phyloP scores from a whole-genome alignment of 2,797 vertebrate species.

The Borostomias antarcticus region DNA sequence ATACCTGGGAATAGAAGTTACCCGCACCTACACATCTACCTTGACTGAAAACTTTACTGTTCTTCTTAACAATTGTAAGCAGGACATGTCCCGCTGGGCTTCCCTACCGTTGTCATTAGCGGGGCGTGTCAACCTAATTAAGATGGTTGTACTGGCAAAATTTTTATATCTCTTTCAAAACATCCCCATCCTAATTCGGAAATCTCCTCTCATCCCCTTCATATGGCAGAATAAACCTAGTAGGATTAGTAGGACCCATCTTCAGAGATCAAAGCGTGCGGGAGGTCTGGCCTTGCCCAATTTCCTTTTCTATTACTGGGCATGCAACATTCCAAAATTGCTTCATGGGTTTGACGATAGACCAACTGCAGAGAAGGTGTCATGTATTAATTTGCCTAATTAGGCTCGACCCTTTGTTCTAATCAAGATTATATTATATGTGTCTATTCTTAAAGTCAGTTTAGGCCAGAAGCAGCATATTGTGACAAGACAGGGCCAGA shows the following conservation, averaged over 20 bases:
- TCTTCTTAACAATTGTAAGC: slow-evolving; percentile 11
- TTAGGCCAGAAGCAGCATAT: no score
- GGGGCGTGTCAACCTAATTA: background rate
- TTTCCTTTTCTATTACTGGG: slow-evolving; percentile 26
- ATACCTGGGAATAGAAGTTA: slow-evolving; percentile 17
- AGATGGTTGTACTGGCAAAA: slow-evolving; percentile 20
- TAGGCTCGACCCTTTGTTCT: no score
- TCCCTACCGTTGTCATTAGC: slow-evolving; percentile 14
- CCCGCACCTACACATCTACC: background rate
- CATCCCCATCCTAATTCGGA: slow-evolving; percentile 10
- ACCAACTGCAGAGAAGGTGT: background rate
- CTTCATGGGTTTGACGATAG: slow-evolving; percentile 16
- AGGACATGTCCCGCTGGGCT: no score
- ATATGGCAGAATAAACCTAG: slow-evolving; percentile 21
- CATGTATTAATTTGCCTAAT: no score
- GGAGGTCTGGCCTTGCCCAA: slow-evolving; percentile 22
- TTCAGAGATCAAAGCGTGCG: slow-evolving; percentile 14
- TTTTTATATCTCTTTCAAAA: slow-evolving; percentile 10
- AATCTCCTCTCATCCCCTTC: slow-evolving; percentile 8
- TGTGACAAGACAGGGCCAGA: no score
- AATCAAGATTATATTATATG: no score
- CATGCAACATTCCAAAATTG: slow-evolving; percentile 20
- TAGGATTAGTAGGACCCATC: slow-evolving; percentile 11
- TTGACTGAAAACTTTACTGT: slow-evolving; percentile 12
- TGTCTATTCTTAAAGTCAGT: no score